These are phyloP conservation scores for Athalia cordata DNA, from an alignment of 2,888 invertebrate genomes.

Conservation along the genomic window DNA sequence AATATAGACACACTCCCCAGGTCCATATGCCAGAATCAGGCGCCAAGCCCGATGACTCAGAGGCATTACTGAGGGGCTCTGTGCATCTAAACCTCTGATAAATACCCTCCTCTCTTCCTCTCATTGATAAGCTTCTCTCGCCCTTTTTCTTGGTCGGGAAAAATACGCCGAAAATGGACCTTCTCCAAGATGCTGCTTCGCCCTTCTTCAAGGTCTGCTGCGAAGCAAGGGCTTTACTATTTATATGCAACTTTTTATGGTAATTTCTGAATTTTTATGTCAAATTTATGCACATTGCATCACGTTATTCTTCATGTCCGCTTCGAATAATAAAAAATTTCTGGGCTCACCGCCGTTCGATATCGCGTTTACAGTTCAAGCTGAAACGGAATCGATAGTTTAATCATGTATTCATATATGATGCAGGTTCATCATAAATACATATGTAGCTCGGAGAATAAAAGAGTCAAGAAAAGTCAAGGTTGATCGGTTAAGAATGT, in stretches of 20 bases:
- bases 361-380: too few species aligned
- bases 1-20: slow-evolving; percentile 20
- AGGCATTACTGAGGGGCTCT: slow-evolving; percentile 40
- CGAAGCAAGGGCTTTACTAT: slow-evolving; percentile 2
- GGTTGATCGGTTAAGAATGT: too few species aligned
- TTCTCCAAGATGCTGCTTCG: slow-evolving; percentile 23
- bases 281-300: neutral
- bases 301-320: too few species aligned
- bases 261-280: slow-evolving; percentile 5
- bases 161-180: slow-evolving; percentile 1
- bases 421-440: too few species aligned
- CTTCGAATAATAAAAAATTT: too few species aligned
- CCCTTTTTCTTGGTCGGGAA: neutral
- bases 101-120: slow-evolving; percentile 47
- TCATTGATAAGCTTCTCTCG: slow-evolving; percentile 38
- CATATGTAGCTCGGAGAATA: too few species aligned
- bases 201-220: neutral
- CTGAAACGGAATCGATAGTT: too few species aligned
- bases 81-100: slow-evolving; percentile 42
- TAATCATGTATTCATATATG: too few species aligned
- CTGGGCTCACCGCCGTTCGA: too few species aligned
- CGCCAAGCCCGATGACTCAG: slow-evolving; percentile 40
- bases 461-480: too few species aligned
- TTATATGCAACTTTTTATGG: neutral
- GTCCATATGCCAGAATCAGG: slow-evolving; percentile 44